A percentile compares a stretch with the other conserved stretches of the same genome.
Evolutionary conservation across 2,797 vertebrate genomes (phyloP).

Genomic region (Lepilemur ruficaudatus): DNA sequence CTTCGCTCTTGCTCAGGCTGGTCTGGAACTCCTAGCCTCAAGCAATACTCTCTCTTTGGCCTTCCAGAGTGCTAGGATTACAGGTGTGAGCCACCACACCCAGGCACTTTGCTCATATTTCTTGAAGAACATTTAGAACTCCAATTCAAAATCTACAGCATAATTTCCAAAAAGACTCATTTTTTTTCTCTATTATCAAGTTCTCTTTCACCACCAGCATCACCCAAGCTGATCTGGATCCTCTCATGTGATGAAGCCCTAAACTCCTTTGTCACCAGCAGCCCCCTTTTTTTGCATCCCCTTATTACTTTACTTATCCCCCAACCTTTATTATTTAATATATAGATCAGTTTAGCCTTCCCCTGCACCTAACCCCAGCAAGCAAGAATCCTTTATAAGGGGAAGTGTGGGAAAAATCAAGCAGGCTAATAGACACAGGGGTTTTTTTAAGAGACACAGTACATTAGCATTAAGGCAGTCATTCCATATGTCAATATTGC

Average conservation of each 20-base stretch:
- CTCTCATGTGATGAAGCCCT: background rate
- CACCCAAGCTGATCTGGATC: background rate
- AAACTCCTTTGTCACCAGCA: background rate
- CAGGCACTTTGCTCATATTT: background rate
- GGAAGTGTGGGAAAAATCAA: background rate
- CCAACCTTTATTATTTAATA: background rate
- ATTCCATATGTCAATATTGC: background rate
- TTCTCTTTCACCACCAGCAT: background rate
- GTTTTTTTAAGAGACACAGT: background rate
- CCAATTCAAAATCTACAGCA: background rate
- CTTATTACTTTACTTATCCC: background rate
- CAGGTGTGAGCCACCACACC: background rate
- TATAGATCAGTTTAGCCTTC: background rate
- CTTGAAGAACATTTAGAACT: background rate
- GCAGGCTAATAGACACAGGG: background rate
- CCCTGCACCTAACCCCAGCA: background rate
- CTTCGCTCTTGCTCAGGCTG: background rate
- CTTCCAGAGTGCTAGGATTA: background rate
- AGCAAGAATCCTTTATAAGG: slow-evolving; percentile 19
- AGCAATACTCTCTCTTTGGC: accelerated
- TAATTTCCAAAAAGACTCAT: background rate
- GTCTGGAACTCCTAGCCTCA: background rate
- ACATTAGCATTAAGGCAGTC: background rate
- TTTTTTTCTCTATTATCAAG: background rate
- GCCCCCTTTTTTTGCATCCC: background rate